Percentiles rank a stretch among this genome's conserved stretches.
phyloP scores from a whole-genome alignment of 2,113 vertebrate genomes.

The Onychostruthus taczanowskii region DNA sequence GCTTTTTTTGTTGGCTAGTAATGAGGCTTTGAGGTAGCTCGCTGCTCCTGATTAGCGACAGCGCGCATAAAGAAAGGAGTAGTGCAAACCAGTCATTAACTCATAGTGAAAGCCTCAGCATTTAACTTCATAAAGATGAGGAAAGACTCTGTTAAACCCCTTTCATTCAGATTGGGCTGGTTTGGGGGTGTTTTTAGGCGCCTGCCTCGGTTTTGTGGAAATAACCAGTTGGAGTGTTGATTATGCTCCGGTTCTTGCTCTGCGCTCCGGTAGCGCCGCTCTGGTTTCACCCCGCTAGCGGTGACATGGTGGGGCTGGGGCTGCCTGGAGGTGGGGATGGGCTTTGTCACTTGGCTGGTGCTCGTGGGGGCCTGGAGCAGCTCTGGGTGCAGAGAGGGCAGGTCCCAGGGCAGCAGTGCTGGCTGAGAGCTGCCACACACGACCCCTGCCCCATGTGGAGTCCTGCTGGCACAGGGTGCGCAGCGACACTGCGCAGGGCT shows the following conservation, averaged over 20 bases:
- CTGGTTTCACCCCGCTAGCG: fast-evolving
- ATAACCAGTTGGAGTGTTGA: neutral
- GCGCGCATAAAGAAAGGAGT: neutral
- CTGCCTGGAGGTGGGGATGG: neutral
- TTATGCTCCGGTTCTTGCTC: neutral
- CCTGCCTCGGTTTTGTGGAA: neutral
- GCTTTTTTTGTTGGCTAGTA: conserved; percentile 59
- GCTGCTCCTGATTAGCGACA: conserved; percentile 60
- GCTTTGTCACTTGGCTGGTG: neutral
- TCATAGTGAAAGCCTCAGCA: conserved; percentile 29
- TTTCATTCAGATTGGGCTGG: neutral
- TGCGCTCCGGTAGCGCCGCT: fast-evolving
- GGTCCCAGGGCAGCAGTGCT: neutral
- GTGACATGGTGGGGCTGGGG: neutral
- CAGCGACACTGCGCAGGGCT: neutral
- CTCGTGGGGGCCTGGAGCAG: fast-evolving
- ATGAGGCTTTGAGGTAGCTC: conserved; percentile 63
- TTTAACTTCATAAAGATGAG: conserved; percentile 40
- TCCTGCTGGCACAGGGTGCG: fast-evolving
- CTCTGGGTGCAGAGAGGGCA: fast-evolving
- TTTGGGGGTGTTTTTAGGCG: neutral
- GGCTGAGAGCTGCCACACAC: fast-evolving
- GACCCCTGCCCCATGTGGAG: fast-evolving
- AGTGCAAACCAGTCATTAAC: conserved; percentile 45
- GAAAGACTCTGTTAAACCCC: conserved; percentile 28